Evolutionary conservation across 2,797 vertebrate genomes (phyloP).

Genomic region (Enteromius trimaculatus): DNA sequence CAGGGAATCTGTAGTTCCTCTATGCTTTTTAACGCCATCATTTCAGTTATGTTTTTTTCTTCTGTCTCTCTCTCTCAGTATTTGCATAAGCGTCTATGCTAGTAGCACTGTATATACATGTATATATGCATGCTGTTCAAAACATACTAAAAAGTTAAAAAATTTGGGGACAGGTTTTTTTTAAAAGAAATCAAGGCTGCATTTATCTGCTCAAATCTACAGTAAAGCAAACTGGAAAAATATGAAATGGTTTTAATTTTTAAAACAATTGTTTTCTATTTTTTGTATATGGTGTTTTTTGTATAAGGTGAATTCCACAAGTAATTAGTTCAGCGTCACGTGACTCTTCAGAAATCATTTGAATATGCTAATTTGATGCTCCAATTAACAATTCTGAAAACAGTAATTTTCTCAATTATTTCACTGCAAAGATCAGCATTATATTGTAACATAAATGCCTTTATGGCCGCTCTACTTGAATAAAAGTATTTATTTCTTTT

Average conservation of each 20-base stretch:
- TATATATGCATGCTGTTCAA: too few species aligned
- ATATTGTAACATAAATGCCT: not conserved
- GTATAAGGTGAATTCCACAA: not conserved
- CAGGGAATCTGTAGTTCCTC: conserved; percentile 44
- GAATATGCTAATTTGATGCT: not conserved
- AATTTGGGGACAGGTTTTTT: too few species aligned
- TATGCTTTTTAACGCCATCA: conserved; percentile 1
- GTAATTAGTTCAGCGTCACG: not conserved
- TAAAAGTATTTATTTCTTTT: not conserved
- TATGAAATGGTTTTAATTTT: not conserved
- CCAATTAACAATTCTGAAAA: not conserved
- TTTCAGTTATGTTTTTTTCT: not conserved
- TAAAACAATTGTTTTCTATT: not conserved
- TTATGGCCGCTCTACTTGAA: too few species aligned
- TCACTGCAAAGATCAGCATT: not conserved
- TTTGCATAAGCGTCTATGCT: not conserved
- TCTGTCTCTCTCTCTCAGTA: conserved; percentile 52
- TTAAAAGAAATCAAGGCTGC: not conserved
- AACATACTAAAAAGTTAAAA: too few species aligned
- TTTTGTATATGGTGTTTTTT: not conserved
- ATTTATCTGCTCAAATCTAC: not conserved
- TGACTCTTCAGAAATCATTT: not conserved
- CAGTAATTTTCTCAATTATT: not conserved
- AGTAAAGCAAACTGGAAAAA: too few species aligned
- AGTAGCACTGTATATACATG: not conserved